Conservation (phyloP, 2,797 vertebrate species). For the Lemur catta region DNA sequence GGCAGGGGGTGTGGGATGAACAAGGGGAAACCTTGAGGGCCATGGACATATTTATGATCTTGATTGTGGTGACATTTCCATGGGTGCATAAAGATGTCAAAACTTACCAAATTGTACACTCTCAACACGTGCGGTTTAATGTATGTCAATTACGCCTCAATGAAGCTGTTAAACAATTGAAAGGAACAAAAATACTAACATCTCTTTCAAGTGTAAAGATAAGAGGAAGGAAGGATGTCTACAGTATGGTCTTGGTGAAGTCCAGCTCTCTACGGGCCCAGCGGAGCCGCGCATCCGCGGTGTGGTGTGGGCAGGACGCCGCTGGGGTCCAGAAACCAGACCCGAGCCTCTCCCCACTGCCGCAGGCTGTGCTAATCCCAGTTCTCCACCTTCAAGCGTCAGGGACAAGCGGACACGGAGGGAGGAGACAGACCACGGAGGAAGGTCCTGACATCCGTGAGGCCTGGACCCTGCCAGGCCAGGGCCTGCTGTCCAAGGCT, state of each 20-base stretch:
- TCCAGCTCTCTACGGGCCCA: neutral
- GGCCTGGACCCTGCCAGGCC: neutral
- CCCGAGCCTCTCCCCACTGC: neutral
- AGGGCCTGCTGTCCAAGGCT: neutral
- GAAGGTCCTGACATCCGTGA: neutral
- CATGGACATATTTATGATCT: too few relatives aligned
- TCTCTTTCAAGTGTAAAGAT: neutral
- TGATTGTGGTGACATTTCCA: too few relatives aligned
- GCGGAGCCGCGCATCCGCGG: neutral
- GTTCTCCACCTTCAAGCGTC: neutral
- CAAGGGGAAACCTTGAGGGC: too few relatives aligned
- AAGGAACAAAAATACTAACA: neutral
- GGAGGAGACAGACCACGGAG: neutral
- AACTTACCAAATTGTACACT: too few relatives aligned
- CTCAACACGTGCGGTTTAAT: neutral
- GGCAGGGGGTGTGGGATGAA: fast-evolving
- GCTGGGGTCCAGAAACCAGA: fast-evolving
- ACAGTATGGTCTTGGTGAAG: neutral
- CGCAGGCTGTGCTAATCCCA: neutral
- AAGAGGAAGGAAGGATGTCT: neutral
- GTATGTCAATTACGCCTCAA: neutral
- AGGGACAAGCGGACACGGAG: neutral
- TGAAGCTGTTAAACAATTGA: too few relatives aligned
- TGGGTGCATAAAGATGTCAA: neutral
- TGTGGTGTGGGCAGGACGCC: neutral